Base-by-base conservation (phyloP, 1,140 invertebrate species). In the Drosophila parabipectinata region DNA sequence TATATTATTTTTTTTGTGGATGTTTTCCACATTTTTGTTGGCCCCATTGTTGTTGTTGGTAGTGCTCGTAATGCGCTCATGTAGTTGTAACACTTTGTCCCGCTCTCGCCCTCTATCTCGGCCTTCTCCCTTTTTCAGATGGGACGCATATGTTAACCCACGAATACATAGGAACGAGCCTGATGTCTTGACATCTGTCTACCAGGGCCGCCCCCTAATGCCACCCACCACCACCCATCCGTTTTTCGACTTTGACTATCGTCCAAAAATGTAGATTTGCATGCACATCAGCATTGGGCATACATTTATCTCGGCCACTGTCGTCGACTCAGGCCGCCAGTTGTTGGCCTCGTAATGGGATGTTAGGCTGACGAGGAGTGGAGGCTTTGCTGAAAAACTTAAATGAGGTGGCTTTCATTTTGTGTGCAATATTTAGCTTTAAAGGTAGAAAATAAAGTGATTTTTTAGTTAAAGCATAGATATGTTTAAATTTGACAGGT, bases 171-270 rank as follows among this genome's bases (percentile, higher is more conserved):
- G 44, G 72, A 72, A 61, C 57, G 55, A 77, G 79, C 62, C 77
- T 75, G 78, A 85, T 88, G 83, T 88, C 83, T 79, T 88, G 83
- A 87, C 83, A 87, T 87, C 79, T 88, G 83, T 87, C 83, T 79
- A 61, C 76, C 56, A 51, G 47, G 50, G 45, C 54, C 26, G 21
- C 51, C 44, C 48, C 18, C 39, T 26, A 30, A 47, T 21, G 30
- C 44, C 71, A 39, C 37, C n/a, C 26, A 44, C 30, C 52, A 4
- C 15, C 30, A 15, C 4, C 41, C 32, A 37, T 7, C 48, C 48
- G 28, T 30, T 68, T 50, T 57, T 67, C 18, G 24, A 51, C 66
- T 68, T 75, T 64, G 79, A 83, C 74, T 79, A 76, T 83, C 62
- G 76, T 69, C 80, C 67, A 80, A 87, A 87, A 82, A 80, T 88